Evolutionary conservation across 2,113 vertebrate species (phyloP).

Genomic region (Campylomormyrus tamandua): DNA sequence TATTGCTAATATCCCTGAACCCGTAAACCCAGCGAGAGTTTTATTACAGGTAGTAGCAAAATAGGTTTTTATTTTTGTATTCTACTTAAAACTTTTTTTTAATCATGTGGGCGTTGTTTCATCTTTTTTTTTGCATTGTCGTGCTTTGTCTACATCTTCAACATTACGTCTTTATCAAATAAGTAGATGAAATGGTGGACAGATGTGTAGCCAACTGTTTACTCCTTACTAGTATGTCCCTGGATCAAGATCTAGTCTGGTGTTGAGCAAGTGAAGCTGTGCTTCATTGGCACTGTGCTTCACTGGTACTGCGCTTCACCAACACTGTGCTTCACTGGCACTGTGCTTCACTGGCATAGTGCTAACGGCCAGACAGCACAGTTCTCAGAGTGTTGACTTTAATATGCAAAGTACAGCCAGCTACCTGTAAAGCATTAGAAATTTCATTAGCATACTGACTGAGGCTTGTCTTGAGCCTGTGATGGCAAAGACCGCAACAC

Average conservation of each 20-base stretch:
- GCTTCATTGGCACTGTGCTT: neutral
- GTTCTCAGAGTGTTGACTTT: neutral
- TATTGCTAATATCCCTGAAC: neutral
- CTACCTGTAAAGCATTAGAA: neutral
- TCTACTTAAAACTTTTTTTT: neutral
- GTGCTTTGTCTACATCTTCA: neutral
- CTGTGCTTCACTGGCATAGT: neutral
- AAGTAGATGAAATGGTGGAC: neutral
- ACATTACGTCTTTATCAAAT: neutral
- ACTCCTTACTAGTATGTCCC: neutral
- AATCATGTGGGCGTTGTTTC: neutral
- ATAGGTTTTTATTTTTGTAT: neutral
- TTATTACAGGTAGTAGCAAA: neutral
- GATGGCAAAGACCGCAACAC: neutral
- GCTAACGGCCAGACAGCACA: neutral
- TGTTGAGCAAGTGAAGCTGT: neutral
- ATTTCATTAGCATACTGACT: neutral
- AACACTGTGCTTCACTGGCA: no score
- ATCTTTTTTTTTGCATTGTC: neutral
- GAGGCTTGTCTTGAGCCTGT: neutral
- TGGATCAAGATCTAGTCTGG: neutral
- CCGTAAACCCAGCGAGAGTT: neutral
- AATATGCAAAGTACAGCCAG: neutral
- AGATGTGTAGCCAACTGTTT: neutral
- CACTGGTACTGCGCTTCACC: neutral